phyloP scores from a whole-genome alignment of 1,140 invertebrate species.

The Acromyrmex charruanus region DNA sequence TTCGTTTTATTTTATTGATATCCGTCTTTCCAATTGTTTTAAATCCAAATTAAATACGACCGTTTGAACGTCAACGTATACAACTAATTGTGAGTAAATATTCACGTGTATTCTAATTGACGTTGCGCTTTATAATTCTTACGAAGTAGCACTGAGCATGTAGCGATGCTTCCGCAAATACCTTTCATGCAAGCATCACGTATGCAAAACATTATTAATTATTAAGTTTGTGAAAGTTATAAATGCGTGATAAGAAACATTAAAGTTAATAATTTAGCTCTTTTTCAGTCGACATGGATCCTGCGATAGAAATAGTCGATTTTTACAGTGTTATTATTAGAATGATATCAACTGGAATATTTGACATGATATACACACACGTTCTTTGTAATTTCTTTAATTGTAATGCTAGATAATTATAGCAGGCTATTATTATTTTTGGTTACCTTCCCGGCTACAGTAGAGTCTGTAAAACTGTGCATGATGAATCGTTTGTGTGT shows the following conservation, averaged over 20 bases:
- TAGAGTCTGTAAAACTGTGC: no score
- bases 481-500: no score
- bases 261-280: slow-evolving; percentile 11
- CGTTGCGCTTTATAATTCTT: not conserved
- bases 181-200: not conserved
- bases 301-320: not conserved
- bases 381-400: no score
- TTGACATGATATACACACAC: no score
- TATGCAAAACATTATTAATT: slow-evolving; percentile 63
- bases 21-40: not conserved
- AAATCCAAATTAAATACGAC: slow-evolving; percentile 14
- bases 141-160: slow-evolving; percentile 9
- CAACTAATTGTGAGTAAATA: no score
- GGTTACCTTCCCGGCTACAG: no score
- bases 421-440: no score
- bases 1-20: not conserved
- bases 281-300: not conserved
- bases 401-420: no score
- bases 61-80: no score
- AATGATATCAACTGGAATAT: slow-evolving; percentile 10
- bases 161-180: not conserved
- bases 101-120: not conserved
- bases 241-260: slow-evolving; percentile 7
- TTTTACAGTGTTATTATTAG: not conserved
- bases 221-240: slow-evolving; percentile 43